phyloP scores from a whole-genome alignment of 2,113 vertebrate genomes.

The Syngnathus typhle region DNA sequence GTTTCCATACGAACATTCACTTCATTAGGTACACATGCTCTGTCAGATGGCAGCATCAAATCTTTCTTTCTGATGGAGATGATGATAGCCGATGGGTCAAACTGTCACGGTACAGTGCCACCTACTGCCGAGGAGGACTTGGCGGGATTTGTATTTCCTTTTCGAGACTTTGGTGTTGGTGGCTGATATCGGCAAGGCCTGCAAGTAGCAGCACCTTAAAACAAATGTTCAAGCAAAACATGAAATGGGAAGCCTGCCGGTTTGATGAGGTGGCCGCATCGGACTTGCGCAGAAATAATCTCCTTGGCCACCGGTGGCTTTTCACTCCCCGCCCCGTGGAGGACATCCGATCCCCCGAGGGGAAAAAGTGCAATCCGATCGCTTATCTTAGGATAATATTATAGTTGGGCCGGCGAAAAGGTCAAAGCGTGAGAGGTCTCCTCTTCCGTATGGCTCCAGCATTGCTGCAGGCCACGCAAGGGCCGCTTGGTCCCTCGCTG shows the following conservation, averaged over 20 bases:
- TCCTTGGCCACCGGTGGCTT: background rate
- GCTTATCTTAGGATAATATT: slow-evolving; percentile 70
- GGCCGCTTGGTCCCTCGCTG: slow-evolving; percentile 10
- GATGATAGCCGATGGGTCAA: too few relatives aligned
- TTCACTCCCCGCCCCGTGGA: slow-evolving; percentile 38
- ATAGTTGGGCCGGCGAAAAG: slow-evolving; percentile 70
- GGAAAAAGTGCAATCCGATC: slow-evolving; percentile 56
- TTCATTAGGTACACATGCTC: background rate
- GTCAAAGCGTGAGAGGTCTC: slow-evolving; percentile 62
- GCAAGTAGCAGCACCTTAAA: too few relatives aligned
- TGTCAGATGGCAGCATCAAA: background rate
- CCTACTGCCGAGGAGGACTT: background rate
- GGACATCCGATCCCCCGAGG: slow-evolving; percentile 44
- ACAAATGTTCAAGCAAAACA: too few relatives aligned
- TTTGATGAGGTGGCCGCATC: too few relatives aligned
- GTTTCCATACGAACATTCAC: background rate
- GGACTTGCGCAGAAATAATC: slow-evolving; percentile 12
- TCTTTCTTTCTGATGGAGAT: too few relatives aligned
- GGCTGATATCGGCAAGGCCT: too few relatives aligned
- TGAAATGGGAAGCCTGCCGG: too few relatives aligned
- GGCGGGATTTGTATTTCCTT: too few relatives aligned
- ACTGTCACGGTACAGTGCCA: too few relatives aligned
- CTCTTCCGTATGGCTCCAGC: slow-evolving; percentile 56
- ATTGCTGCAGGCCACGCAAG: slow-evolving; percentile 55
- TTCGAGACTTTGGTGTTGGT: too few relatives aligned